These are phyloP conservation scores for Spisula subtruncata DNA, from an alignment of 2,888 invertebrate species.

Conservation along the genomic window DNA sequence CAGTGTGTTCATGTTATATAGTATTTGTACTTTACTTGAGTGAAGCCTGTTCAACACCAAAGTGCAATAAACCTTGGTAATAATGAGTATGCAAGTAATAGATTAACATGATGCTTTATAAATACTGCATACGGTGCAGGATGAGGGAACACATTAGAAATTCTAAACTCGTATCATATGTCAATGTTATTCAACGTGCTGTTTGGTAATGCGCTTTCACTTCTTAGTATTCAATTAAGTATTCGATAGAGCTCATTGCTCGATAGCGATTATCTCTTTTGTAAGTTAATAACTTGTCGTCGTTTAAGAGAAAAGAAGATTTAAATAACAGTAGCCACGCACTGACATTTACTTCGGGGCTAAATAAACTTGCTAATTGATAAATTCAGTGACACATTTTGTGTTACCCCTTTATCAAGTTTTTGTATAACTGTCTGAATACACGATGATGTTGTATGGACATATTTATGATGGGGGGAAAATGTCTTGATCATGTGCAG, in stretches of 20 bases:
- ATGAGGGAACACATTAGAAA: not conserved
- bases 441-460: not conserved
- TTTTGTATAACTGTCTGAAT: not conserved
- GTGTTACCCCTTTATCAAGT: not conserved
- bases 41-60: too few relatives aligned
- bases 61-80: too few relatives aligned
- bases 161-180: not conserved
- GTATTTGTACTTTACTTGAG: too few relatives aligned
- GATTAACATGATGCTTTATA: too few relatives aligned
- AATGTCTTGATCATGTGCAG: not conserved
- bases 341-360: not conserved
- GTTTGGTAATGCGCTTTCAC: constrained; percentile 1
- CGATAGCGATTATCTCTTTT: not conserved
- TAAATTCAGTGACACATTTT: not conserved
- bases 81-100: too few relatives aligned
- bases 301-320: not conserved
- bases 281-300: not conserved
- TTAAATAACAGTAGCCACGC: not conserved
- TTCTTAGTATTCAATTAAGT: not conserved
- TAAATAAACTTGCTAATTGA: not conserved
- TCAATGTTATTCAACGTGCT: not conserved
- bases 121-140: not conserved
- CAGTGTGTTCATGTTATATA: too few relatives aligned
- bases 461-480: not conserved
- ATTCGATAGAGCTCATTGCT: not conserved